Evolutionary conservation across 2,113 vertebrate genomes (phyloP), one percentile per base, ranked within the genome.

Genomic region (Protobothrops mucrosquamatus): DNA sequence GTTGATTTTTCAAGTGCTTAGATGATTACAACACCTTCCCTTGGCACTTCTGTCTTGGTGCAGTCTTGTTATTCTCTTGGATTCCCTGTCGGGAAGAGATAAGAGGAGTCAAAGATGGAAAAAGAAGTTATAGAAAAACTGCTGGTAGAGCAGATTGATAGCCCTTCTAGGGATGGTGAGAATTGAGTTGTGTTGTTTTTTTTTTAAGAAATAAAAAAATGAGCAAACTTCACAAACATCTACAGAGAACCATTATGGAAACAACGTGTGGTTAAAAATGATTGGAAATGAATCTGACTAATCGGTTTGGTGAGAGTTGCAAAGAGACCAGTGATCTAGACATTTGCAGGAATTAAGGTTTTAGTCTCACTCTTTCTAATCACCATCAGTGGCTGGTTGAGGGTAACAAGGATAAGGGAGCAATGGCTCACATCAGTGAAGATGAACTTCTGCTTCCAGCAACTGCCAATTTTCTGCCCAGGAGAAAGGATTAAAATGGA

Each of bases 1-100:
- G 93, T 95, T 94, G 88, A 87, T 97, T 96, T 97, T 93, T 22
- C 93, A 69, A 91, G 54, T 89, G 94, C 94, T 92, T 95, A 96
- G 93, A 46, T 12, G 92, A 95, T 95, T 94, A 91, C 94, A 89
- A 74, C 92, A 91, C 95, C 90, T 89, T 91, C 94, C 87, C 0
- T 89, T 93, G 93, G 74, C 93, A 24, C 11, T 4, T 0, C 0
- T 90, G 92, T 92, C 88, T 56, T 39, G 29, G 85, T 48, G 15
- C 56, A 56, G 55, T 43, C 92, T 87, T 87, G 74, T 81, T 87
- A 56, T 54, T 34, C 69, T 20, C 8, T n/a, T 56, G 90, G 57
- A 51, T 56, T 52, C n/a, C 56, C 29, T 26, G 15, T 29, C 10
- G 34, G 15, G 91, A 91, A 52, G 74, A 56, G 88, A 85, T 59